Conservation (phyloP, 2,113 vertebrate genomes). For the Silurus glanis region DNA sequence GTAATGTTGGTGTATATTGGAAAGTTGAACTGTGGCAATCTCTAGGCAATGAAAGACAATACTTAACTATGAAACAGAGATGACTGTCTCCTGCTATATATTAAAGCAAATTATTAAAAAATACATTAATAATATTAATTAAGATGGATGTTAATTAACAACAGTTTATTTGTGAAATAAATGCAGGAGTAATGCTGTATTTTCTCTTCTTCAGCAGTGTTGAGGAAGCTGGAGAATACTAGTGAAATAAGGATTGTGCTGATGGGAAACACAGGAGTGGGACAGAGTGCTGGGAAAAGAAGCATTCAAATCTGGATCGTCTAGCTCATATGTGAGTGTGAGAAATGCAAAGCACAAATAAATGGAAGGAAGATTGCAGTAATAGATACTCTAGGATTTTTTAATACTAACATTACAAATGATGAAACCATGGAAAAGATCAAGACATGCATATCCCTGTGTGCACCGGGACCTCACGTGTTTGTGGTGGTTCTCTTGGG, state of each 20-base stretch:
- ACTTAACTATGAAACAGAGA: no score
- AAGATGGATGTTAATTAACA: no score
- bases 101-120: no score
- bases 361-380: slow-evolving; percentile 13
- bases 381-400: slow-evolving; percentile 49
- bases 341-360: not conserved
- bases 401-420: not conserved
- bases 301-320: not conserved
- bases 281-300: slow-evolving; percentile 38
- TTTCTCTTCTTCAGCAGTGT: slow-evolving; percentile 19
- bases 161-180: not conserved
- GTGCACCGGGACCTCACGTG: slow-evolving; percentile 45
- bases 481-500: no score
- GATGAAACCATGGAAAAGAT: slow-evolving; percentile 14
- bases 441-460: slow-evolving; percentile 21
- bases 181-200: slow-evolving; percentile 2
- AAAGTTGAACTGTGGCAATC: no score
- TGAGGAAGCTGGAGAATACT: not conserved
- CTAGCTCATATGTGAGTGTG: slow-evolving; percentile 6
- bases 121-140: no score
- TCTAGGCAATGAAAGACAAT: no score
- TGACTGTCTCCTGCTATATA: no score
- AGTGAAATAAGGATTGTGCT: slow-evolving; percentile 23
- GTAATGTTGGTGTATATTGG: no score
- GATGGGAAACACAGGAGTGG: slow-evolving; percentile 49